Conservation (phyloP, 2,888 invertebrate genomes). For the Phengaris arion region DNA sequence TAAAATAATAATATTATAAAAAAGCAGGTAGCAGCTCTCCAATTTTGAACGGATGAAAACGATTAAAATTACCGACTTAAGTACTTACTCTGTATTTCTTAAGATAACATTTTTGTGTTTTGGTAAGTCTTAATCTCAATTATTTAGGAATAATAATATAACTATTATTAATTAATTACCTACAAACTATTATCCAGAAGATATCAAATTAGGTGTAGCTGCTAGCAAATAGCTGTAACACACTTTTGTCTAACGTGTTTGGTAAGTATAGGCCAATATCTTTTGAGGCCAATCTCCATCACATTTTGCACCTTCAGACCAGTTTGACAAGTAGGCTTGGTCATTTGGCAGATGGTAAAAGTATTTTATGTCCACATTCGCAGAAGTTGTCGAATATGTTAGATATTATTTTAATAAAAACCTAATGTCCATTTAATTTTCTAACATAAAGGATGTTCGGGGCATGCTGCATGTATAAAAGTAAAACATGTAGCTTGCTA, state of each 20-base stretch:
- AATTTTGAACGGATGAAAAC: too few relatives aligned
- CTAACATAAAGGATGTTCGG: neutral
- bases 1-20: too few relatives aligned
- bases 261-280: neutral
- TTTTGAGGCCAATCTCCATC: neutral
- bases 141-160: too few relatives aligned
- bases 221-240: neutral
- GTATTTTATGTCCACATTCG: neutral
- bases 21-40: too few relatives aligned
- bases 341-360: conserved; percentile 21
- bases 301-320: conserved; percentile 24
- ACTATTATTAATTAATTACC: too few relatives aligned
- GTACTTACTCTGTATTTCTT: too few relatives aligned
- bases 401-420: neutral
- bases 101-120: too few relatives aligned
- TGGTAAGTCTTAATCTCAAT: too few relatives aligned
- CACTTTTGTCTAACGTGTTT: conserved; percentile 1
- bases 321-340: conserved; percentile 23
- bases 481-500: too few relatives aligned
- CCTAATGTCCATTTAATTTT: neutral
- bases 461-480: neutral
- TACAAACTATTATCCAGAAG: too few relatives aligned
- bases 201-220: too few relatives aligned
- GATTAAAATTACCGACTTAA: too few relatives aligned
- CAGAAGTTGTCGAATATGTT: neutral